Conservation (phyloP, 2,797 vertebrate species). For the Aplochiton taeniatus region DNA sequence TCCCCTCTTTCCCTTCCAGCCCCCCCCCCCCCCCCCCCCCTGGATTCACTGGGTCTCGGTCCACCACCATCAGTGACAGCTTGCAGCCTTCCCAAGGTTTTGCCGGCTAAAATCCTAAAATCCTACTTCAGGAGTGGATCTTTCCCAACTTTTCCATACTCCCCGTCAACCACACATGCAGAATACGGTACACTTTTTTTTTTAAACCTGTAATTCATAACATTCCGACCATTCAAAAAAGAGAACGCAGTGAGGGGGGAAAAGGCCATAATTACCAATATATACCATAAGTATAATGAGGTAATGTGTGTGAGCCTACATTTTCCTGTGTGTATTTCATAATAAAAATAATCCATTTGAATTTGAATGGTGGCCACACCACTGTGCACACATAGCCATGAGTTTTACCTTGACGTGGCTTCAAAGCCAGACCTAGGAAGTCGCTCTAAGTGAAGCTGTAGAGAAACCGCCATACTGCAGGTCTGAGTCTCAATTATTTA, state of each 20-base stretch:
- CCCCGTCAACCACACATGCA: slow-evolving; percentile 72
- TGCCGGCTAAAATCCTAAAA: slow-evolving; percentile 75
- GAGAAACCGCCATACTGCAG: too few relatives aligned
- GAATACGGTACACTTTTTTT: slow-evolving; percentile 59
- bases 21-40: background rate
- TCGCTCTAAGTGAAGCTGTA: too few relatives aligned
- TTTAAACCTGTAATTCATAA: slow-evolving; percentile 76
- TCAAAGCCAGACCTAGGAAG: too few relatives aligned
- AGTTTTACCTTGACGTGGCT: too few relatives aligned
- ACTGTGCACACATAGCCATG: too few relatives aligned
- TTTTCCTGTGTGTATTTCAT: too few relatives aligned
- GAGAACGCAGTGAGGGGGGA: background rate
- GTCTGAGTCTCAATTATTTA: too few relatives aligned
- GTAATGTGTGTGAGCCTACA: too few relatives aligned
- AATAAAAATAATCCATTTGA: too few relatives aligned
- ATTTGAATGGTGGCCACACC: too few relatives aligned
- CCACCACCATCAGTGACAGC: slow-evolving; percentile 59
- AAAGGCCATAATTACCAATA: too few relatives aligned
- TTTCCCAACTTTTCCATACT: slow-evolving; percentile 70
- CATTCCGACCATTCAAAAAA: slow-evolving; percentile 68
- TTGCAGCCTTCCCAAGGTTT: slow-evolving; percentile 71
- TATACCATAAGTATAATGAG: too few relatives aligned
- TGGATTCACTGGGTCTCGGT: background rate
- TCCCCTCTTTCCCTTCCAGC: slow-evolving; percentile 22
- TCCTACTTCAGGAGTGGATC: slow-evolving; percentile 69